phyloP scores from a whole-genome alignment of 2,113 vertebrate species.

The Protomyctophum bolini region DNA sequence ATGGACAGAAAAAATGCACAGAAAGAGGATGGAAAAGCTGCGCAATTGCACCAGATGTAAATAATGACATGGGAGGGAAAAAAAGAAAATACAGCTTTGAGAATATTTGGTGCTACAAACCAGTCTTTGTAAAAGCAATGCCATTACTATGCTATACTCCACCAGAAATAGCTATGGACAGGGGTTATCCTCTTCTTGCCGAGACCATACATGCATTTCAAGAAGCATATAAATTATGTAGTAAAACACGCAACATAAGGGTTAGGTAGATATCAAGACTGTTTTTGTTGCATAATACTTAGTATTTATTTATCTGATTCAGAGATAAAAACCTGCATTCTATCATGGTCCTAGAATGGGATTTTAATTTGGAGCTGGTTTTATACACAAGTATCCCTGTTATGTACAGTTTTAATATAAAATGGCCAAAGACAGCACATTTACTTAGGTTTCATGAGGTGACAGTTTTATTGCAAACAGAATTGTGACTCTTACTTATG shows the following conservation, averaged over 20 bases:
- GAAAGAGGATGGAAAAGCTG: constrained; percentile 25
- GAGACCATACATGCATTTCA: constrained; percentile 44
- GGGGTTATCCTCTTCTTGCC: constrained; percentile 35
- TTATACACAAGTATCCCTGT: constrained; percentile 9
- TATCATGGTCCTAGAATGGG: constrained; percentile 14
- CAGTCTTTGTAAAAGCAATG: constrained; percentile 38
- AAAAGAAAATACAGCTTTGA: constrained; percentile 31
- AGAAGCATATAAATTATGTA: constrained; percentile 28
- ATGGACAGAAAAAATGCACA: neutral
- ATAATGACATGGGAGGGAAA: neutral
- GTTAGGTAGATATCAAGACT: constrained; percentile 36
- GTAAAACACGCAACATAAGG: constrained; percentile 17
- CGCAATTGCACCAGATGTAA: constrained; percentile 31
- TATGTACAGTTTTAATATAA: constrained; percentile 11
- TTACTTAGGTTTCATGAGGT: constrained; percentile 24
- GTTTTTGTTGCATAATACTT: constrained; percentile 47
- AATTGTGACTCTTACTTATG: neutral
- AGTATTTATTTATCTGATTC: constrained; percentile 50
- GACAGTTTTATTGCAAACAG: neutral
- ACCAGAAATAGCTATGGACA: constrained; percentile 32
- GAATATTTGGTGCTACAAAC: constrained; percentile 58
- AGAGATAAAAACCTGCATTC: constrained; percentile 4
- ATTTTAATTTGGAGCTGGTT: constrained; percentile 30
- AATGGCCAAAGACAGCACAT: constrained; percentile 25
- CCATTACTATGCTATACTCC: constrained; percentile 26